A percentile compares a stretch with the other conserved stretches of the same genome.
These are phyloP conservation scores for Oxystoma pomonae DNA, from an alignment of 2,888 invertebrate species.

Conservation along the genomic window DNA sequence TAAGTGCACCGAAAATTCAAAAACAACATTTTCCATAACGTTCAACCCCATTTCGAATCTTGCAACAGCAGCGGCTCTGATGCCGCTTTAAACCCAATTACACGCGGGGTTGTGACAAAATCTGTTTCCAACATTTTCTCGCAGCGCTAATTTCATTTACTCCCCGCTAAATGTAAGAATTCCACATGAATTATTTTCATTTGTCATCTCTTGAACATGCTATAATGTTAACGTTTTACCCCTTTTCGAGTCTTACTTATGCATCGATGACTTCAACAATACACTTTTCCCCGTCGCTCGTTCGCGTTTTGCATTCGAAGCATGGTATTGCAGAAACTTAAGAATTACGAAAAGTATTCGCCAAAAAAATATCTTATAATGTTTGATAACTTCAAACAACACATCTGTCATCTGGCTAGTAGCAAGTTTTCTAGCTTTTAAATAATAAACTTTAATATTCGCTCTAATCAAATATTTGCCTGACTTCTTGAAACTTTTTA, in stretches of 20 bases:
- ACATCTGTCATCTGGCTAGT: too few species aligned
- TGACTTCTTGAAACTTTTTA: too few species aligned
- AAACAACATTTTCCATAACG: background rate
- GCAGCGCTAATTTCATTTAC: conserved; percentile 31
- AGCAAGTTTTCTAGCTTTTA: too few species aligned
- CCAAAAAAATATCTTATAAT: too few species aligned
- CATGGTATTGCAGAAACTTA: too few species aligned
- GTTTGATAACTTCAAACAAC: too few species aligned
- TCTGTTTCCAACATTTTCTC: conserved; percentile 18
- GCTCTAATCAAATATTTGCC: too few species aligned
- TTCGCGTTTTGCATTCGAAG: too few species aligned
- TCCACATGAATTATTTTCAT: conserved; percentile 47
- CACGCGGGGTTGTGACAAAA: conserved; percentile 17
- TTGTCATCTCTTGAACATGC: conserved; percentile 45
- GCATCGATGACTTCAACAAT: conserved; percentile 46
- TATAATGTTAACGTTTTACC: conserved; percentile 46
- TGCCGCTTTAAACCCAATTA: conserved; percentile 18
- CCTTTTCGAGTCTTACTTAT: conserved; percentile 47
- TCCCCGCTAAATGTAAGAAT: conserved; percentile 46
- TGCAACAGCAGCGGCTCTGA: background rate
- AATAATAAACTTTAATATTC: too few species aligned
- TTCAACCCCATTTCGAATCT: background rate
- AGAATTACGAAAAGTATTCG: too few species aligned
- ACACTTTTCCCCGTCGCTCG: too few species aligned
- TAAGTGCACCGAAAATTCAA: too few species aligned